A percentile compares a stretch with the other conserved stretches of the same genome.
phyloP scores from a whole-genome alignment of 2,113 vertebrate species.

The Actinemys pallida region DNA sequence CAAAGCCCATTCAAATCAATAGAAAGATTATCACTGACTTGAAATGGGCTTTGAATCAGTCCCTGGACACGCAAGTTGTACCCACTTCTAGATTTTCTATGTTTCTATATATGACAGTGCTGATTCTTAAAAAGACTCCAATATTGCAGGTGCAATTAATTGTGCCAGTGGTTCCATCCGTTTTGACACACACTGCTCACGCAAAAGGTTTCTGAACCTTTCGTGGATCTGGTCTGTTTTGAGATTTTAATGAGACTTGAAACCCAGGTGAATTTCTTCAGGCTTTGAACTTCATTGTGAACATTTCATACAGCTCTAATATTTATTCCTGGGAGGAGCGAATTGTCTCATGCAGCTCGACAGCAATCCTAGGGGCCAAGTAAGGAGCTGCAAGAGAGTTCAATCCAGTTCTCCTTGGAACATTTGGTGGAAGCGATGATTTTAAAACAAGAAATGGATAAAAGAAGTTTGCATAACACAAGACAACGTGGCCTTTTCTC shows the following conservation, averaged over 20 bases:
- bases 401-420: accelerated
- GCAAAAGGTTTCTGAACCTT: neutral
- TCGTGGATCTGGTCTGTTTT: accelerated
- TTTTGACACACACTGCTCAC: neutral
- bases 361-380: neutral
- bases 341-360: too few species aligned
- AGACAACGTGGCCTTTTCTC: accelerated
- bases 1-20: neutral
- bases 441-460: neutral
- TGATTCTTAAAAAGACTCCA: neutral
- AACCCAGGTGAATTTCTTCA: neutral
- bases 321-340: neutral
- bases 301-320: neutral
- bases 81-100: neutral
- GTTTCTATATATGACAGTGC: neutral
- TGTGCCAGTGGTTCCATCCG: neutral
- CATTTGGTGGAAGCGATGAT: neutral
- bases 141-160: neutral
- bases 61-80: neutral
- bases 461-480: neutral
- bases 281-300: neutral
- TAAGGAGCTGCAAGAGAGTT: neutral
- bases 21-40: neutral
- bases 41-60: neutral
- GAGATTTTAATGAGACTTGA: neutral